These are phyloP conservation scores for Colaptes auratus DNA, from an alignment of 2,113 vertebrate genomes.

Conservation along the genomic window DNA sequence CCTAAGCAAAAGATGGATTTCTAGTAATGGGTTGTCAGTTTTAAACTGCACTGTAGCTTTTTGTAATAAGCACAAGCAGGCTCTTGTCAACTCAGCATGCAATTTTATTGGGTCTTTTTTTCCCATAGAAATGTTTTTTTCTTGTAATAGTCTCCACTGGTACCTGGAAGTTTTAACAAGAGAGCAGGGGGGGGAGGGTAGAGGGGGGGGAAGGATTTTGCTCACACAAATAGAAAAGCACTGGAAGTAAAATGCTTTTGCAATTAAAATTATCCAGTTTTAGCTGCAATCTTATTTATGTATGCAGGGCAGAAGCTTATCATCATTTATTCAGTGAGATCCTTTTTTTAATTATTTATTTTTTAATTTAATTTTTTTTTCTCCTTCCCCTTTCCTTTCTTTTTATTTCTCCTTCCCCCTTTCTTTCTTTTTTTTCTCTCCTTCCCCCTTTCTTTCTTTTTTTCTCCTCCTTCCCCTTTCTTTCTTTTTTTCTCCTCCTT, in stretches of 20 bases:
- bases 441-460: too few relatives aligned
- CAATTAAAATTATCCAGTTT: constrained; percentile 2
- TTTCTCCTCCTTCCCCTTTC: too few relatives aligned
- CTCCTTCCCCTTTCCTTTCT: too few relatives aligned
- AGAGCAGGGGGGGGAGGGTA: not conserved
- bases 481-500: too few relatives aligned
- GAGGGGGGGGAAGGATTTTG: not conserved
- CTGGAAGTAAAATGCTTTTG: not conserved
- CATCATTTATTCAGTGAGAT: constrained; percentile 16
- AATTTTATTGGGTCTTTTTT: not conserved
- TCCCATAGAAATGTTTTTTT: not conserved
- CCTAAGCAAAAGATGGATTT: constrained; percentile 49
- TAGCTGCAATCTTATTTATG: not conserved
- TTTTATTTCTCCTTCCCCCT: too few relatives aligned
- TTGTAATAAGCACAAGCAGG: constrained; percentile 38
- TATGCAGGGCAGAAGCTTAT: not conserved
- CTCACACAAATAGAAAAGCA: not conserved
- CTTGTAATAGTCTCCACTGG: not conserved
- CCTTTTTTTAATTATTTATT: too few relatives aligned
- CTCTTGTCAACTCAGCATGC: constrained; percentile 22
- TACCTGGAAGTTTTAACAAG: not conserved
- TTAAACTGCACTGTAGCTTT: constrained; percentile 1
- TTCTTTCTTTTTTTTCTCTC: too few relatives aligned
- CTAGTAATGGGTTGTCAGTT: constrained; percentile 51
- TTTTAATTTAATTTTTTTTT: too few relatives aligned